Percentiles rank a stretch among this genome's conserved stretches.
Conservation (phyloP, 1,140 invertebrate genomes). For the Tetragonula clypearis region DNA sequence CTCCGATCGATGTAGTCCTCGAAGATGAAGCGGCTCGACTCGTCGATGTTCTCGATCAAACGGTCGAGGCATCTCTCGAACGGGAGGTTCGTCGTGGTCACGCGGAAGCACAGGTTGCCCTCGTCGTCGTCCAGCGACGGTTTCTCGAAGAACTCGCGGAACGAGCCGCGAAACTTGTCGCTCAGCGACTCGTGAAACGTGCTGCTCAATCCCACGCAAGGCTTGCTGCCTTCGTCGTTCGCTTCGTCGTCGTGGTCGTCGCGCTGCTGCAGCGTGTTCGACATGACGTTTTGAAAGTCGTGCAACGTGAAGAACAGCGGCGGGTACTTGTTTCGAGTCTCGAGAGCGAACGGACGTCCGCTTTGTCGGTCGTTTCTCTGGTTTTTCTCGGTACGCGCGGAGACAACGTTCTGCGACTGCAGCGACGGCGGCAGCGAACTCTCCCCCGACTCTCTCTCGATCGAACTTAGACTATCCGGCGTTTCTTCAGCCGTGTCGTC, state of each 20-base stretch:
- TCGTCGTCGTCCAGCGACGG: slow-evolving; percentile 47
- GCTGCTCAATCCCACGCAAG: neutral
- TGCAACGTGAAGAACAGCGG: slow-evolving; percentile 75
- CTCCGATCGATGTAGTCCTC: slow-evolving; percentile 70
- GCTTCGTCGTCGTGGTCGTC: slow-evolving; percentile 26
- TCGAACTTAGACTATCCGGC: neutral
- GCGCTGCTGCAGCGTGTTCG: slow-evolving; percentile 37
- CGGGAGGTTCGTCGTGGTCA: slow-evolving; percentile 76
- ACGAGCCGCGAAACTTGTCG: neutral
- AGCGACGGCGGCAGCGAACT: neutral
- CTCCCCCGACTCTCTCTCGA: neutral
- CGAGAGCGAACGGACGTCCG: slow-evolving; percentile 23
- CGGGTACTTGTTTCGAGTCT: slow-evolving; percentile 57
- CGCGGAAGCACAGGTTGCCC: slow-evolving; percentile 71
- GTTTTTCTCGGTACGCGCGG: slow-evolving; percentile 6
- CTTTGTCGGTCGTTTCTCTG: neutral
- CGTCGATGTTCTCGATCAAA: slow-evolving; percentile 11
- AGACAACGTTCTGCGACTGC: neutral
- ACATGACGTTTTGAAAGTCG: slow-evolving; percentile 76
- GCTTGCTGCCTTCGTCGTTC: neutral
- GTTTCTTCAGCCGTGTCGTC: neutral
- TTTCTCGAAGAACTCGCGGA: slow-evolving; percentile 10
- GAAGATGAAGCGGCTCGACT: slow-evolving; percentile 67
- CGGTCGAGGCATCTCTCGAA: slow-evolving; percentile 73
- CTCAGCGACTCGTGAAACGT: neutral